These are phyloP conservation scores for Toxostoma redivivum DNA, from an alignment of 2,113 vertebrate genomes.

Conservation along the genomic window DNA sequence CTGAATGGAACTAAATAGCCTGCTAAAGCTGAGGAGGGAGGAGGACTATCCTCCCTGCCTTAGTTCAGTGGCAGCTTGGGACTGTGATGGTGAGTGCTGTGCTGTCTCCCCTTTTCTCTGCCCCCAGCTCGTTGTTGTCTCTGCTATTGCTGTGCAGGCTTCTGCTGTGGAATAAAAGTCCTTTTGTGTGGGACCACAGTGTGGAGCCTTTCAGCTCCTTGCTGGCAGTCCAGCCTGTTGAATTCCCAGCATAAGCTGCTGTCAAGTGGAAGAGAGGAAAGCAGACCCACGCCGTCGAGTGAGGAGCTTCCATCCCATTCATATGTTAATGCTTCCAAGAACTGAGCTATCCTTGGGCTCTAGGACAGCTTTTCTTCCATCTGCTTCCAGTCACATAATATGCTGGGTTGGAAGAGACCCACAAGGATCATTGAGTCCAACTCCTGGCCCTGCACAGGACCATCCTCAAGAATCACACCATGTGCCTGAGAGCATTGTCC, in stretches of 20 bases:
- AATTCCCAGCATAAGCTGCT: background rate
- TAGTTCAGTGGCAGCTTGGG: background rate
- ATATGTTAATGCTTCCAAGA: background rate
- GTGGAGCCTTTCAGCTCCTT: background rate
- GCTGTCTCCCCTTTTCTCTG: background rate
- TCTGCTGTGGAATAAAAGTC: slow-evolving; percentile 23
- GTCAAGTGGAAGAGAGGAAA: background rate
- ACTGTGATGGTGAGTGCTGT: background rate
- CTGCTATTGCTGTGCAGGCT: background rate
- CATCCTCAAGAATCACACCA: background rate
- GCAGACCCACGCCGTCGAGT: background rate
- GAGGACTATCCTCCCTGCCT: background rate
- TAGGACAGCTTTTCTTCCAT: background rate
- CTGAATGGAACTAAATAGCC: background rate
- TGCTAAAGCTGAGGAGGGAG: background rate
- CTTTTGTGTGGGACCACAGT: slow-evolving; percentile 27
- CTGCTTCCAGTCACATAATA: background rate
- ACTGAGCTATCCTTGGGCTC: background rate
- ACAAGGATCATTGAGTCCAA: background rate
- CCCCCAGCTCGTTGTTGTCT: background rate
- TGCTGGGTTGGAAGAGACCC: background rate
- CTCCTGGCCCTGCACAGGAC: background rate
- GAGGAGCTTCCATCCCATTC: background rate
- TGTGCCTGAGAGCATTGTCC: background rate
- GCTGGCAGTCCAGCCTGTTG: background rate